Base-by-base conservation (phyloP, 2,113 vertebrate genomes). In the Prionailurus viverrinus region DNA sequence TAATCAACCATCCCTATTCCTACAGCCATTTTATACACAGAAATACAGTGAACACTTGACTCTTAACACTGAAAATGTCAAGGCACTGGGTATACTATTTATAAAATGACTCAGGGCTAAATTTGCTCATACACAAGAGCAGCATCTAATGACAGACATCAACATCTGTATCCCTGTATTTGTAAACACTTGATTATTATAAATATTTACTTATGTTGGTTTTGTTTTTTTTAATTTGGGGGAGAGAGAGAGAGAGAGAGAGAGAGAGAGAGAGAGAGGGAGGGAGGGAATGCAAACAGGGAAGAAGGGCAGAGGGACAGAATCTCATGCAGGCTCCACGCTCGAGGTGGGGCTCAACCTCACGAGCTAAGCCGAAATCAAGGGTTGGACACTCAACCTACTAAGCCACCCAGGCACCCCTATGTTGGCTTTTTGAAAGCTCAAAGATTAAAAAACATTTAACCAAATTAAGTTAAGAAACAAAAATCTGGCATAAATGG, bases 21-120 rank as follows among this genome's bases (percentile, higher is more conserved):
- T 71, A 55, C 7, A 91, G 58, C 4, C 66, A 94, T 61, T 74
- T 93, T 83, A 83, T 55, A 69, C 23, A 94, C 15, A 88, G 33
- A 87, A 94, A 48, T 48, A 91, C 12, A 39, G 39, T 31, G 36
- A 92, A 27, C 45, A 89, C 65, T 79, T 88, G 29, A 83, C 66
- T 87, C 88, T 91, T 14, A 69, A 79, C 58, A 66, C 7, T 73
- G n/a, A 89, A 87, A 71, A 89, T 51, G 45, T 73, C 95, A 97
- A 85, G 71, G n/a, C n/a, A 92, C 27, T 16, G 27, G 9, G 15
- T 83, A 61, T 41, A 66, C 71, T 84, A 80, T 58, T 89, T 91
- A 31, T 80, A 95, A 95, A 33, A 84, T 79, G 33, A 96, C 65
- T 61, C 21, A 19, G 45, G 58, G 73, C 79, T 91, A 58, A 61